Percentiles rank a stretch among this genome's conserved stretches.
Evolutionary conservation across 2,797 vertebrate species (phyloP).

Genomic region (Crypturellus tataupa): DNA sequence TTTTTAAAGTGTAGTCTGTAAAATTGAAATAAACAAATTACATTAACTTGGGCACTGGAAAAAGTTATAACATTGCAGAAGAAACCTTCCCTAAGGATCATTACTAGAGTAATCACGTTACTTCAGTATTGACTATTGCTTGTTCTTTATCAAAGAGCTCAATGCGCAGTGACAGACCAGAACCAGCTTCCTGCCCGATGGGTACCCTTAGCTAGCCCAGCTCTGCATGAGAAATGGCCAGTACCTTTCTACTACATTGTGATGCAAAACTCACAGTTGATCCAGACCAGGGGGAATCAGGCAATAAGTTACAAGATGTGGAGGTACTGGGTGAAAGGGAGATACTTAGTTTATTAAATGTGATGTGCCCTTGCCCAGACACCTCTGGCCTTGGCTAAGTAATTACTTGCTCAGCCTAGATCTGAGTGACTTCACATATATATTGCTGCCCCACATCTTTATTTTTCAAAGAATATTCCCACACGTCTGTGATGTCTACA

Average conservation of each 20-base stretch:
- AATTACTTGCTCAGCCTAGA: neutral
- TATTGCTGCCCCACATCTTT: neutral
- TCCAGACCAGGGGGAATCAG: neutral
- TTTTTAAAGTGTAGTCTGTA: neutral
- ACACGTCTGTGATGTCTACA: neutral
- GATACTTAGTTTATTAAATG: neutral
- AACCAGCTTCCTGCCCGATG: neutral
- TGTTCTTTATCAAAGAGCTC: neutral
- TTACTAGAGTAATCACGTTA: neutral
- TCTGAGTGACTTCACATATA: neutral
- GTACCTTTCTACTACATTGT: neutral
- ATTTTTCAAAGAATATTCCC: neutral
- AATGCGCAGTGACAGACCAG: rapidly evolving
- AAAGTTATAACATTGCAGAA: neutral
- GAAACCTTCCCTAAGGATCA: neutral
- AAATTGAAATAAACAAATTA: neutral
- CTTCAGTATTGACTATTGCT: rapidly evolving
- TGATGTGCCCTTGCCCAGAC: neutral
- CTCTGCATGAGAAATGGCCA: neutral
- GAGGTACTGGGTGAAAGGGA: neutral
- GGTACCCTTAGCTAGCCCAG: rapidly evolving
- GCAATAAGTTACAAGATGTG: neutral
- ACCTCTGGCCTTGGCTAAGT: neutral
- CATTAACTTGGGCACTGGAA: neutral
- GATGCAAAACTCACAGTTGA: neutral